Evolutionary conservation across 2,888 invertebrate genomes (phyloP).

Genomic region (Eurois occulta): DNA sequence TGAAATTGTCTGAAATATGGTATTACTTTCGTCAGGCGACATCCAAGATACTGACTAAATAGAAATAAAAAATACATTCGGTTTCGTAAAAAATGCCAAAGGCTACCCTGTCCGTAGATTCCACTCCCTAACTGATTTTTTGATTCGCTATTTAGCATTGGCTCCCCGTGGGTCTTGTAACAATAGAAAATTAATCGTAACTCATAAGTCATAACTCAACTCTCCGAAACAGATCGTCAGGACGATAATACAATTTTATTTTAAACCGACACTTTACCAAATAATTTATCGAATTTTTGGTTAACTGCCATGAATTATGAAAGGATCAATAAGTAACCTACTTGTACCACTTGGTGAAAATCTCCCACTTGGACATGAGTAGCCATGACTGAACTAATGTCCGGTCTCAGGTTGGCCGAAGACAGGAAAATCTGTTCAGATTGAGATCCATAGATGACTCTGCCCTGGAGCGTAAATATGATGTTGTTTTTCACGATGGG

Average conservation of each 20-base stretch:
- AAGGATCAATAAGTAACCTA: background rate
- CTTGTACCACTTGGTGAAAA: background rate
- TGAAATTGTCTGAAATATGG: constrained; percentile 13
- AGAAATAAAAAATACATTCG: background rate
- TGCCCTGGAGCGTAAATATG: background rate
- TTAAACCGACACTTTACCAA: background rate
- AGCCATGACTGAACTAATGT: background rate
- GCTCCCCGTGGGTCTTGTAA: background rate
- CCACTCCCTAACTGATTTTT: background rate
- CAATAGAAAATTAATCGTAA: background rate
- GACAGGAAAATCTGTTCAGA: background rate
- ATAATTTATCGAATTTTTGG: background rate
- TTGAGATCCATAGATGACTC: background rate
- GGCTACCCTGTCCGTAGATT: background rate
- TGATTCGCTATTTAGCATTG: background rate
- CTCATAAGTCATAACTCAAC: background rate
- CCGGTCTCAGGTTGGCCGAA: background rate
- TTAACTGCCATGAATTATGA: background rate
- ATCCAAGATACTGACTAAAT: background rate
- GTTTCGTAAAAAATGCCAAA: background rate
- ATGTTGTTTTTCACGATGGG: background rate
- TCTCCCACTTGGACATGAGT: background rate
- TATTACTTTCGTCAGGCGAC: background rate
- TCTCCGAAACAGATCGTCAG: background rate
- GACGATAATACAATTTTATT: background rate